Evolutionary conservation across 2,797 vertebrate species (phyloP).

Genomic region (Lithobates pipiens): DNA sequence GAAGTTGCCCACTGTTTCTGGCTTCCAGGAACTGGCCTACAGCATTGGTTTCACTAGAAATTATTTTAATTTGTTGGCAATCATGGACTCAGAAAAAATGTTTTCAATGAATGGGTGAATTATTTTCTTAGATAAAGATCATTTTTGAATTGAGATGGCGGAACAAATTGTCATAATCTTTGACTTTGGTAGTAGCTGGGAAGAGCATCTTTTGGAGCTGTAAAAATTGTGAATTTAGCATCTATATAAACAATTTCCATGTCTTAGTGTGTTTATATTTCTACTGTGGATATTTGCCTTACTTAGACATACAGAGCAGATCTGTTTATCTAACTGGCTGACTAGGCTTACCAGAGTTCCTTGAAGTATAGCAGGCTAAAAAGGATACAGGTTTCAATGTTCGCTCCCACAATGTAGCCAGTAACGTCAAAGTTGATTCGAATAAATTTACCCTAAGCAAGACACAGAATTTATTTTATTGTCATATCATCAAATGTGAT

Average conservation of each 20-base stretch:
- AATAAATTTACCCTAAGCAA: constrained; percentile 93
- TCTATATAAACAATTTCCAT: background rate
- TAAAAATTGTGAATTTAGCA: constrained; percentile 26
- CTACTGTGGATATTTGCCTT: constrained; percentile 62
- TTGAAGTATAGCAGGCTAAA: constrained; percentile 6
- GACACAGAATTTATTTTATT: constrained; percentile 47
- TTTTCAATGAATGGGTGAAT: background rate
- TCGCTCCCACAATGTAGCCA: constrained; percentile 95
- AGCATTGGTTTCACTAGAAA: no score
- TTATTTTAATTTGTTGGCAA: no score
- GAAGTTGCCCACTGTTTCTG: no score
- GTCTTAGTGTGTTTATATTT: constrained; percentile 55
- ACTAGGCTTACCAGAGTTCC: background rate
- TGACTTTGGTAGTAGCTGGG: background rate
- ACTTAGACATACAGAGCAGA: constrained; percentile 50
- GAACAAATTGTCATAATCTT: background rate
- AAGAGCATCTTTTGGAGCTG: constrained; percentile 3
- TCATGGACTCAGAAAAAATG: no score
- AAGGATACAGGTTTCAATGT: constrained; percentile 99
- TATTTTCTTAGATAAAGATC: background rate
- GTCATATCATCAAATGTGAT: background rate
- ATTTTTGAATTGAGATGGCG: background rate
- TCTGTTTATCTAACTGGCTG: constrained; percentile 58
- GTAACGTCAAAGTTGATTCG: constrained; percentile 98
- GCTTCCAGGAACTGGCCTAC: no score